A percentile compares a stretch with the other conserved stretches of the same genome.
Evolutionary conservation across 64 coral and sea anemone species (phyloP).

Genomic region (Montipora cactus): DNA sequence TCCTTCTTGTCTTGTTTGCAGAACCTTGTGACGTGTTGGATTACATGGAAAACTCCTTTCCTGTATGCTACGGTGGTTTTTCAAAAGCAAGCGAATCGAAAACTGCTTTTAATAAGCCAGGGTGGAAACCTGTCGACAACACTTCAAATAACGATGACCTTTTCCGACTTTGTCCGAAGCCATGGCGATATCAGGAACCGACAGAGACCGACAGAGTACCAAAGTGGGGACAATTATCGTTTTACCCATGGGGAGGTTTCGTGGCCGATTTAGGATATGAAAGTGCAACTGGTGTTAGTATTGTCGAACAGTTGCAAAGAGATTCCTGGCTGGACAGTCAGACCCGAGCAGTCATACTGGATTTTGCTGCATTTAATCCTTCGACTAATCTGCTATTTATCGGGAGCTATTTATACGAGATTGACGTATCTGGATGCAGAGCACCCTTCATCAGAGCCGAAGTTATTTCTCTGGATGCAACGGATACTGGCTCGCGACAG

Average conservation of each 20-base stretch:
- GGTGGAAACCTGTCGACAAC: constrained; percentile 42
- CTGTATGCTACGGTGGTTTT: constrained; percentile 38
- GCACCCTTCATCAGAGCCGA: constrained; percentile 25
- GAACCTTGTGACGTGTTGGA: constrained; percentile 52
- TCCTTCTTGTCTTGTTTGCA: not conserved
- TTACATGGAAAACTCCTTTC: constrained; percentile 21
- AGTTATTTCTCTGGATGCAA: constrained; percentile 48
- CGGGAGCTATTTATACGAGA: constrained; percentile 52
- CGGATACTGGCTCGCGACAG: constrained; percentile 27
- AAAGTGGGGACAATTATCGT: constrained; percentile 58
- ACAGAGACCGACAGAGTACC: constrained; percentile 13
- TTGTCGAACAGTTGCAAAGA: constrained; percentile 5
- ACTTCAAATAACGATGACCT: constrained; percentile 22
- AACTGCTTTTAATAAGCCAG: constrained; percentile 52
- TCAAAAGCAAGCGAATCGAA: constrained; percentile 59
- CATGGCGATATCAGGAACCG: constrained; percentile 65
- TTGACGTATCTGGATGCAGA: constrained; percentile 47
- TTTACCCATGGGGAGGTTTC: constrained; percentile 67
- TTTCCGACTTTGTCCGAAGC: constrained; percentile 76
- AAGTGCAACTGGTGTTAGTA: constrained; percentile 29
- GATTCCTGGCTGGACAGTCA: constrained; percentile 65
- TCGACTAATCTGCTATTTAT: constrained; percentile 48
- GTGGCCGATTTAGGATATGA: constrained; percentile 69
- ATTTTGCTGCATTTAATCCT: constrained; percentile 63
- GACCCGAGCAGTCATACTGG: constrained; percentile 57